A percentile compares a stretch with the other conserved stretches of the same genome.
phyloP scores from a whole-genome alignment of 2,888 invertebrate genomes.

The Meliscaeva auricollis region DNA sequence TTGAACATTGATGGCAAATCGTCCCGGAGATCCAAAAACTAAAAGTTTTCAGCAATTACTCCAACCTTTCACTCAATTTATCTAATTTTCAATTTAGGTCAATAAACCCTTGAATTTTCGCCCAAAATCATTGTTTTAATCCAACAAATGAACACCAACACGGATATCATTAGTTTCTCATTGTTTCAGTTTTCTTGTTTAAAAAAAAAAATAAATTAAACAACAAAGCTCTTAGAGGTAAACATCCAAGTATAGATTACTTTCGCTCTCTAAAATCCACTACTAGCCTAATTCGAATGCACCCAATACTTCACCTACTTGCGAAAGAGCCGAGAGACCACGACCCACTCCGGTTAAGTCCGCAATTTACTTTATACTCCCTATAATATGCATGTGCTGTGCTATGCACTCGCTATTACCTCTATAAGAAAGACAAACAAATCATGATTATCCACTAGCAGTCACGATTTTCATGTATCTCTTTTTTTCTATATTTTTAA shows the following conservation, averaged over 20 bases:
- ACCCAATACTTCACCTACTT: conserved; percentile 58
- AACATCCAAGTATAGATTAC: too few species aligned
- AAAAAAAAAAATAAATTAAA: conserved; percentile 7
- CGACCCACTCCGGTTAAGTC: conserved; percentile 27
- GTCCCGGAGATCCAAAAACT: too few species aligned
- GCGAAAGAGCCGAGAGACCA: conserved; percentile 34
- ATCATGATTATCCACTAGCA: conserved; percentile 65
- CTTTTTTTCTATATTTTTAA: conserved; percentile 3
- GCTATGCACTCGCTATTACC: neutral
- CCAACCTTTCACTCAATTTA: neutral
- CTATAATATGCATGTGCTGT: neutral
- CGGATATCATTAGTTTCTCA: conserved; percentile 26
- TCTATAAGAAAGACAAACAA: conserved; percentile 34
- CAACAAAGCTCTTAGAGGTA: conserved; percentile 26
- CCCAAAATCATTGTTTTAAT: neutral
- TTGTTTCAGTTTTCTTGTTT: conserved; percentile 3
- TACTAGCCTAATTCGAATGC: conserved; percentile 48
- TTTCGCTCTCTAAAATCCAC: conserved; percentile 38
- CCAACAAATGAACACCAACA: conserved; percentile 3
- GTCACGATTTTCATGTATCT: conserved; percentile 64
- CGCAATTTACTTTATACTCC: neutral
- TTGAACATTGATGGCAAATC: too few species aligned
- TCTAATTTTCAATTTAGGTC: neutral
- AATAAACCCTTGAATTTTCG: conserved; percentile 2
- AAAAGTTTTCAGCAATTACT: too few species aligned